Conservation (phyloP, 2,888 invertebrate species). For the Sympetrum striolatum region DNA sequence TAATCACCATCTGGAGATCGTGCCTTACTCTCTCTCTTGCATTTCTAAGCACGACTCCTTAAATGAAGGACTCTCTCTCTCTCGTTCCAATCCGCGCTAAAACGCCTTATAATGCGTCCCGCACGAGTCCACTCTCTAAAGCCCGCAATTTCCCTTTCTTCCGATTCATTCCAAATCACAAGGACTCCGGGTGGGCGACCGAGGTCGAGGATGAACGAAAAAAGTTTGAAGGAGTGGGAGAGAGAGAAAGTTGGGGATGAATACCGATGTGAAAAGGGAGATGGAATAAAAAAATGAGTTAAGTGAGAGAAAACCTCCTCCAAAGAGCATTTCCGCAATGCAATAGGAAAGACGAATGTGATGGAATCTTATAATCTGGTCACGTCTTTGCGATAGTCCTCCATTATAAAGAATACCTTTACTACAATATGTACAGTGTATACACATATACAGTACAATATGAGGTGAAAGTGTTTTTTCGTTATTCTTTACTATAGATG, state of each 20-base stretch:
- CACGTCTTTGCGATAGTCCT: too few species aligned
- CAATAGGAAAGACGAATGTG: too few species aligned
- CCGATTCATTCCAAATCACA: not conserved
- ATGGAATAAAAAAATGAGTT: not conserved
- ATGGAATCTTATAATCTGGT: too few species aligned
- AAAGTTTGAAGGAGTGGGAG: not conserved
- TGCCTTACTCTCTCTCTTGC: not conserved
- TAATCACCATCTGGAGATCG: not conserved
- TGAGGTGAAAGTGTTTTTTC: too few species aligned
- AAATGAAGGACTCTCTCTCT: not conserved
- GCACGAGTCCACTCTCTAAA: not conserved
- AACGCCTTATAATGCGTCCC: not conserved
- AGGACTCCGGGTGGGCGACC: not conserved
- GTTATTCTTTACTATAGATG: too few species aligned
- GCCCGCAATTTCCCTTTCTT: not conserved
- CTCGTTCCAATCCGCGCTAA: not conserved
- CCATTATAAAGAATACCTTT: too few species aligned
- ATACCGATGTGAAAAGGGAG: not conserved
- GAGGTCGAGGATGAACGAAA: too few species aligned
- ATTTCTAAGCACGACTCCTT: not conserved
- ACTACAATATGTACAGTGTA: too few species aligned
- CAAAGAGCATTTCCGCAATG: too few species aligned
- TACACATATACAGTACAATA: too few species aligned
- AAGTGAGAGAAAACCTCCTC: not conserved
- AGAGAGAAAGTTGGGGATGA: not conserved